A percentile compares a stretch with the other conserved stretches of the same genome.
phyloP scores from a whole-genome alignment of 2,113 vertebrate species.

The Silurus meridionalis region DNA sequence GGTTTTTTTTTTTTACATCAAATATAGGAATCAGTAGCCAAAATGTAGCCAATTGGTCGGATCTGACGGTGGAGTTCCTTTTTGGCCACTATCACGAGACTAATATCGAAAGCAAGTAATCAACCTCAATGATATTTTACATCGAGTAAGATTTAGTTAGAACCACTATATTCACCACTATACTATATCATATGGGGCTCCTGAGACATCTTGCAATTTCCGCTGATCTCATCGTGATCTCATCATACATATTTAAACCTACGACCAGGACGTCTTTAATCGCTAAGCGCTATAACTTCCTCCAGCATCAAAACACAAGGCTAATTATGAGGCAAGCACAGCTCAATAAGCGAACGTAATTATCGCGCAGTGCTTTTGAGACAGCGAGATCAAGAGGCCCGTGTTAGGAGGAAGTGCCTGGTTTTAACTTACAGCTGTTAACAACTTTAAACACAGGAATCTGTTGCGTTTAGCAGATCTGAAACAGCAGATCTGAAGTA shows the following conservation, averaged over 20 bases:
- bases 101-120: not conserved
- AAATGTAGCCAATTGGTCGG: not conserved
- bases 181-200: not conserved
- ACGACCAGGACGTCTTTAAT: not conserved
- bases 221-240: not conserved
- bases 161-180: too few relatives aligned
- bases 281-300: not conserved
- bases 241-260: not conserved
- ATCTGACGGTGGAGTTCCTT: not conserved
- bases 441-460: not conserved
- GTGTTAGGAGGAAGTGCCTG: not conserved
- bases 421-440: not conserved
- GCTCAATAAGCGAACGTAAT: not conserved
- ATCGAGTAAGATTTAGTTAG: too few relatives aligned
- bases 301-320: not conserved
- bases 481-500: not conserved
- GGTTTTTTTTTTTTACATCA: not conserved
- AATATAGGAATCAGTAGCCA: not conserved
- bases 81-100: not conserved
- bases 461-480: not conserved
- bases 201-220: not conserved
- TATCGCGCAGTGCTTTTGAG: not conserved
- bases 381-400: not conserved
- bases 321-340: not conserved
- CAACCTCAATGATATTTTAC: not conserved